phyloP scores from a whole-genome alignment of 2,113 vertebrate species.

The Anolis carolinensis region DNA sequence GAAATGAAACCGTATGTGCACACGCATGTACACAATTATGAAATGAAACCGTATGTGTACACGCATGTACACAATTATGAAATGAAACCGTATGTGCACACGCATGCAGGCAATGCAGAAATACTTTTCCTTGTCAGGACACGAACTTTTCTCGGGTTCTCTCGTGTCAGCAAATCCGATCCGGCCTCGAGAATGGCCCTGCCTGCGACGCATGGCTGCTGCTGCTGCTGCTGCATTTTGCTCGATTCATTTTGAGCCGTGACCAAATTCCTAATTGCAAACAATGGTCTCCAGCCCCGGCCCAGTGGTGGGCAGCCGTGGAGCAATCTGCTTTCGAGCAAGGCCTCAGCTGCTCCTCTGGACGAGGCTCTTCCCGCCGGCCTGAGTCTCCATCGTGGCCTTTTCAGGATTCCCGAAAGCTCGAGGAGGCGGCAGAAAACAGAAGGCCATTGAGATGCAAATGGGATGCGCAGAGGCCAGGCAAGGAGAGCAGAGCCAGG shows the following conservation, averaged over 20 bases:
- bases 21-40: too few relatives aligned
- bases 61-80: not conserved
- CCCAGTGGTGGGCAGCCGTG: not conserved
- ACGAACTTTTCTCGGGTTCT: not conserved
- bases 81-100: not conserved
- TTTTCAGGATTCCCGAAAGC: slow-evolving; percentile 51
- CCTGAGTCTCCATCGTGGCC: slow-evolving; percentile 52
- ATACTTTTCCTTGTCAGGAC: not conserved
- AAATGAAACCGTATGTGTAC: not conserved
- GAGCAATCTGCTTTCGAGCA: slow-evolving; percentile 45
- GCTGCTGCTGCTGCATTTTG: not conserved
- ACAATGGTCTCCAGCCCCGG: not conserved
- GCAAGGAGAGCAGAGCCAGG: slow-evolving; percentile 37
- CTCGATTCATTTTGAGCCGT: slow-evolving; percentile 22
- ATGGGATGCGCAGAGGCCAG: slow-evolving; percentile 47
- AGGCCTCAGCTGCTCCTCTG: slow-evolving; percentile 58
- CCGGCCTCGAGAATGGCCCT: fast-evolving
- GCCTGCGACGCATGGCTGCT: not conserved
- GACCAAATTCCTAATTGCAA: slow-evolving; percentile 46
- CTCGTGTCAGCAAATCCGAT: fast-evolving
- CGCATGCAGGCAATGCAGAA: not conserved
- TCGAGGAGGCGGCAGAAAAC: not conserved
- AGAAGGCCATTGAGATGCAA: slow-evolving; percentile 62
- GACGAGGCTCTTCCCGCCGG: slow-evolving; percentile 48
- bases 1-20: not conserved